Evolutionary conservation across 2,888 invertebrate species (phyloP), one percentile per base, ranked within the genome.

Genomic region (Andrena fulva): DNA sequence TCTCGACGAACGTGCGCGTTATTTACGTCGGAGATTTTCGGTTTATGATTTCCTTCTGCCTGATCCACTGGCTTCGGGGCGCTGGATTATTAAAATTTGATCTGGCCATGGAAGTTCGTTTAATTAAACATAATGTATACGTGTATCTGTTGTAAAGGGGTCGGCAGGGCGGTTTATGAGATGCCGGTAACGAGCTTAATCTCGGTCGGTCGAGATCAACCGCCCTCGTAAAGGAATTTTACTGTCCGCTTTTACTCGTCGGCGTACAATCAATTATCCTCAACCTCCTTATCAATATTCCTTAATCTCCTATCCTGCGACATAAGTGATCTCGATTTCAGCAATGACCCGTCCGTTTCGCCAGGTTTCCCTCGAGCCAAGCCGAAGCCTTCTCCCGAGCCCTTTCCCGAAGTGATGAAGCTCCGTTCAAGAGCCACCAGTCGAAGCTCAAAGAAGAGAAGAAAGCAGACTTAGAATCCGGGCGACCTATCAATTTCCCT

Each of bases 211-310:
- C 48, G 59, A 64, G 48, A 75, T 81, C 82, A 52, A n/a, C 27
- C 72, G 33, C n/a, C 16, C 64, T 60, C 76, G 74, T 85, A 75
- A 87, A 85, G 66, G 74, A 77, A 85, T 82, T 86, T 84, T 87
- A 86, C 24, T 31, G 27, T 70, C 56, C 12, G 62, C 59, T 59
- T 77, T 68, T 63, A 52, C 20, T 35, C n/a, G 16, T 27, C 59
- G 66, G 54, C 50, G 50, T 6, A 27, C 60, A 69, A 72, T 33
- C 56, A 35, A 82, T 87, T 77, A 77, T 63, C 59, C 52, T 42
- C 2, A 35, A 12, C 59, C 52, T 70, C 54, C 54, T 81, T 77
- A 76, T 77, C 71, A 52, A 20, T 60, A 66, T 48, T 56, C 59
- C 24, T 42, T 42, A 27, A 27, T 42, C 33, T 48, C 8, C 60